Evolutionary conservation across 2,888 invertebrate genomes (phyloP), one percentile per base, ranked within the genome.

Genomic region (Leptinotarsa peninsularis): DNA sequence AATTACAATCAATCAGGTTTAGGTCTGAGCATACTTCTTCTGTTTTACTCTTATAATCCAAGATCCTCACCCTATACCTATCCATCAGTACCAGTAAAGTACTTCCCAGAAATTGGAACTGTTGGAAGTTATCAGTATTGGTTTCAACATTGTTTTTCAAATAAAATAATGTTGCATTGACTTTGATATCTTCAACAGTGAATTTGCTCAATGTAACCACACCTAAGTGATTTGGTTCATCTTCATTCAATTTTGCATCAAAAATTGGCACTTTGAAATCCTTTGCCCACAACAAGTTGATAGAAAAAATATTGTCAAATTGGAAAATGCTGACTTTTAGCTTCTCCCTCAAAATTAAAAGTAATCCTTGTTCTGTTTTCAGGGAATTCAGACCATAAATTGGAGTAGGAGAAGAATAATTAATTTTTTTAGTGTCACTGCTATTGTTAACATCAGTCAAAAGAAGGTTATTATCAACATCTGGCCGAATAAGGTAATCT

Each of bases 1-100:
- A 60, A 75, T 83, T 83, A 68, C 83, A 83, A 56, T 79, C 27
- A 67, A 79, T 75, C 54, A 83, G 66, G 69, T 82, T 72, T 15
- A 81, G 82, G 50, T 82, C 78, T 70, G 81, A 79, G 33, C 63
- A 67, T 18, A 74, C 67, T 67, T 76, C 74, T 66, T 77, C 52
- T 10, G 49, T 75, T n/a, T 77, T 71, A 33, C 63, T 72, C 21
- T 78, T 63, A 18, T 74, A 77, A 76, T 83, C 79, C 66, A 82
- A 67, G 21, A 82, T 17, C 70, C 77, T 73, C 49, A 83, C 54
- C 66, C 4, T 60, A 74, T 73, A 78, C 54, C 78, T 75, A 72
- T 81, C 74, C 68, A 83, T 78, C 60, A 82, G 27, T 33, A 82
- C n/a, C 4, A 82, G 63, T 52, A 66, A 74, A 70, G 76, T 79